Percentiles rank a stretch among this genome's conserved stretches.
Evolutionary conservation across 2,888 invertebrate genomes (phyloP).

Genomic region (Cephus rjabovi): DNA sequence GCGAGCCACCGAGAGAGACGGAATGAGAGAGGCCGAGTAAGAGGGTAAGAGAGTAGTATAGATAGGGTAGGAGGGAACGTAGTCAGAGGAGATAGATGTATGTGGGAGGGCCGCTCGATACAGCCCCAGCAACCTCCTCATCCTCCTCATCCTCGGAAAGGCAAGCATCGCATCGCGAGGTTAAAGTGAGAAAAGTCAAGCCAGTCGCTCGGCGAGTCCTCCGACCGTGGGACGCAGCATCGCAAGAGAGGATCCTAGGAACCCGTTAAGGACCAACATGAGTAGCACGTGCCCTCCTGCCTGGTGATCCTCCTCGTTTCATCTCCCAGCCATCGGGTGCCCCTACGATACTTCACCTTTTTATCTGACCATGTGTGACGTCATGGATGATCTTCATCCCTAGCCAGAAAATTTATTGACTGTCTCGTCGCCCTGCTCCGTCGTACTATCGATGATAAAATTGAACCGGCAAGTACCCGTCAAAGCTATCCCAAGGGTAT

Average conservation of each 20-base stretch:
- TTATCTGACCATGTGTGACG: constrained; percentile 2
- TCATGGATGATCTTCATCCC: neutral
- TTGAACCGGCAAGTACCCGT: neutral
- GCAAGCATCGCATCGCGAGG: constrained; percentile 65
- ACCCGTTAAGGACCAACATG: constrained; percentile 6
- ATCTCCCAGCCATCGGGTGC: neutral
- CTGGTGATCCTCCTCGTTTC: neutral
- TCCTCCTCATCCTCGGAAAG: constrained; percentile 47
- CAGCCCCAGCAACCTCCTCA: constrained; percentile 61
- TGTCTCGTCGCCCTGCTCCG: neutral
- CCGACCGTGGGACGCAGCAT: constrained; percentile 43
- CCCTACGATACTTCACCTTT: neutral
- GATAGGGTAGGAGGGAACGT: constrained; percentile 47
- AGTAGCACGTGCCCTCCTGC: neutral
- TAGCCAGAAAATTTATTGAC: neutral
- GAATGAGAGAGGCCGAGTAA: constrained; percentile 29
- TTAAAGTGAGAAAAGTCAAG: constrained; percentile 67
- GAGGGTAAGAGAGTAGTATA: constrained; percentile 23
- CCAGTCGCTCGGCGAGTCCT: constrained; percentile 61
- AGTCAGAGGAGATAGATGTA: constrained; percentile 65
- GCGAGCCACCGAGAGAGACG: constrained; percentile 44
- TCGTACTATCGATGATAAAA: neutral
- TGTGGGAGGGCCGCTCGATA: constrained; percentile 67
- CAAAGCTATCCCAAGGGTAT: neutral
- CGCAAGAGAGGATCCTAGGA: constrained; percentile 1